A percentile compares a stretch with the other conserved stretches of the same genome.
Conservation (phyloP, 1,140 invertebrate species). For the Neelides sp. region DNA sequence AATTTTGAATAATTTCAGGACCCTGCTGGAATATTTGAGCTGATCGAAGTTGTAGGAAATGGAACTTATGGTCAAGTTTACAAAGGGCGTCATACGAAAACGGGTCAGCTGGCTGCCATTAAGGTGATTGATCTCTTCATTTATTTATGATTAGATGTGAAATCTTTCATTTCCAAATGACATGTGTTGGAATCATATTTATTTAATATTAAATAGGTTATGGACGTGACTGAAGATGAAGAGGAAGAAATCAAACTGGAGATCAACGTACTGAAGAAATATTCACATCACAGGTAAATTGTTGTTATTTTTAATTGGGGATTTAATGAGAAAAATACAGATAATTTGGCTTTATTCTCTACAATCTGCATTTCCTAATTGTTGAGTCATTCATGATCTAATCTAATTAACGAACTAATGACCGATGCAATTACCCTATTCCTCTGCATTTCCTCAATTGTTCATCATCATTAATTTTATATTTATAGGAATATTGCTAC, state of each 20-base stretch:
- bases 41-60: conserved; percentile 99
- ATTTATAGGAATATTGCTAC: conserved; percentile 85
- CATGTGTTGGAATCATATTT: conserved; percentile 6
- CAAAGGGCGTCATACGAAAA: conserved; percentile 99
- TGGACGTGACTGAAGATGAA: conserved; percentile 58
- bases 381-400: too few relatives aligned
- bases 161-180: neutral
- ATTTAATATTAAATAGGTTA: conserved; percentile 13
- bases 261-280: conserved; percentile 94
- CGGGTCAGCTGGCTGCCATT: conserved; percentile 96
- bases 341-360: too few relatives aligned
- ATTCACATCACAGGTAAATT: conserved; percentile 29
- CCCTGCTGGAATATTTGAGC: conserved; percentile 97
- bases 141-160: neutral
- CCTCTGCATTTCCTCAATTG: too few relatives aligned
- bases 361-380: neutral
- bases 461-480: conserved; percentile 15
- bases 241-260: conserved; percentile 99
- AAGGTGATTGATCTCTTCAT: conserved; percentile 77
- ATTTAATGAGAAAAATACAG: too few relatives aligned
- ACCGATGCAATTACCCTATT: too few relatives aligned
- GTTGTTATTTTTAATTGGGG: neutral
- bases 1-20: conserved; percentile 58
- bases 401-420: too few relatives aligned
- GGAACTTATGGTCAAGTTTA: conserved; percentile 99